Base-by-base conservation (phyloP, 2,113 vertebrate species). In the Pseudorasbora parva region DNA sequence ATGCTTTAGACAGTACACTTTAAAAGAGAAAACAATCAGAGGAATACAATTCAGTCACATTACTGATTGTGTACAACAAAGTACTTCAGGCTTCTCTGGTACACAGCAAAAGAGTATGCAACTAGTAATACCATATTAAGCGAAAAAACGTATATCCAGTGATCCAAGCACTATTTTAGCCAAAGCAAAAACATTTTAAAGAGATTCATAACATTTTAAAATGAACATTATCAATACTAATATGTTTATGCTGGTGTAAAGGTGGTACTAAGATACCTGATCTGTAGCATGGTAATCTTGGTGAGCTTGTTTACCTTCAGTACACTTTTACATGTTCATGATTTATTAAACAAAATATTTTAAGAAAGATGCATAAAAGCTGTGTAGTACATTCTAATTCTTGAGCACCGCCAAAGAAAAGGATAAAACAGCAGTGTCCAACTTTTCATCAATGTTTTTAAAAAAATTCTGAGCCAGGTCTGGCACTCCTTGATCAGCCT, bases 21-120 rank as follows among this genome's bases (percentile, higher is more conserved):
- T 66, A 80, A 59, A 56, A 77, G 6, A 30, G 30, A 75, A 75
- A 54, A 85, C 8, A 30, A 47, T 68, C 12, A 59, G 59, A 60
- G 73, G 57, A 83, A 71, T 80, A 80, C 33, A 80, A 83, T 49
- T 21, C 49, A 69, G 45, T 57, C 75, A 84, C 54, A 56, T 74
- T 47, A 80, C 77, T 19, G 45, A 57, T 74, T 33, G 56, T 19
- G 51, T 49, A 83, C n/a, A 4, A 78, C 75, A 43, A 43, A 25
- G 19, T 25, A 37, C 33, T 33, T 72, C 41, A 47, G 69, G 12
- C 41, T 72, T 6, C 68, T 54, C 45, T 7, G 37, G n/a, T 62
- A 45, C 2, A 30, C 78, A 82, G 45, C 45, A n/a, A 15, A 47
- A 45, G 33, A 25, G n/a, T 49, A 57, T 37, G 49, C 9, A 41